A percentile compares a stretch with the other conserved stretches of the same genome.
phyloP scores from a whole-genome alignment of 2,797 vertebrate genomes.

The Xenentodon cancila region DNA sequence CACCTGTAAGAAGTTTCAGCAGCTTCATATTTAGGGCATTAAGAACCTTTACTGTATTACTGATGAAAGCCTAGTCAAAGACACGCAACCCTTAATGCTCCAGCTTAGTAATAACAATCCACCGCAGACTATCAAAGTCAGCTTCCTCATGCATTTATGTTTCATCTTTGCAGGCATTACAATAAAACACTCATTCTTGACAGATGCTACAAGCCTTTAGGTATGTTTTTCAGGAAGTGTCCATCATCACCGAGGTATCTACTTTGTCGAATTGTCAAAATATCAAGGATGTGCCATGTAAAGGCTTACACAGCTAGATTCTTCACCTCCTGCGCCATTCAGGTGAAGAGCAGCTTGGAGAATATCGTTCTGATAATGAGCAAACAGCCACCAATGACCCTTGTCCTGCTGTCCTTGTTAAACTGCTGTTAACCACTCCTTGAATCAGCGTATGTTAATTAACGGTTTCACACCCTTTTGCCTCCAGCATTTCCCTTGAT shows the following conservation, averaged over 20 bases:
- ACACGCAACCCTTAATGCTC: slow-evolving; percentile 41
- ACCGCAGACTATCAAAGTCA: slow-evolving; percentile 49
- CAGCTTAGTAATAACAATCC: slow-evolving; percentile 47
- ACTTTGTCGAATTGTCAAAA: slow-evolving; percentile 1
- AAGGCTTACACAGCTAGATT: slow-evolving; percentile 17
- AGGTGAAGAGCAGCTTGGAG: slow-evolving; percentile 27
- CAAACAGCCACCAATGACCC: slow-evolving; percentile 19
- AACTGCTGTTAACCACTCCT: slow-evolving; percentile 49
- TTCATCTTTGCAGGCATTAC: slow-evolving; percentile 22
- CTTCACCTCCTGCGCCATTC: slow-evolving; percentile 8
- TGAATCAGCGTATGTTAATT: slow-evolving; percentile 53
- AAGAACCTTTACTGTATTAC: slow-evolving; percentile 3
- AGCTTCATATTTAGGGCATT: slow-evolving; percentile 30
- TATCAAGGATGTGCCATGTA: slow-evolving; percentile 16
- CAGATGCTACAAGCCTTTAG: slow-evolving; percentile 21
- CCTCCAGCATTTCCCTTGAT: slow-evolving; percentile 36
- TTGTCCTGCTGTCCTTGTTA: slow-evolving; percentile 49
- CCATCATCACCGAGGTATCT: not conserved
- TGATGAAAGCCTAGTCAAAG: slow-evolving; percentile 47
- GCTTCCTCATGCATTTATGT: slow-evolving; percentile 39
- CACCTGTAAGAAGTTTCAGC: slow-evolving; percentile 29
- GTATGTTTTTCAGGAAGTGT: not conserved
- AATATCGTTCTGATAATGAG: slow-evolving; percentile 21
- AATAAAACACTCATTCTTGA: slow-evolving; percentile 33
- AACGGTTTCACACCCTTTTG: slow-evolving; percentile 37